Conservation (phyloP, 2,888 invertebrate genomes). For the Parnassius mnemosyne region DNA sequence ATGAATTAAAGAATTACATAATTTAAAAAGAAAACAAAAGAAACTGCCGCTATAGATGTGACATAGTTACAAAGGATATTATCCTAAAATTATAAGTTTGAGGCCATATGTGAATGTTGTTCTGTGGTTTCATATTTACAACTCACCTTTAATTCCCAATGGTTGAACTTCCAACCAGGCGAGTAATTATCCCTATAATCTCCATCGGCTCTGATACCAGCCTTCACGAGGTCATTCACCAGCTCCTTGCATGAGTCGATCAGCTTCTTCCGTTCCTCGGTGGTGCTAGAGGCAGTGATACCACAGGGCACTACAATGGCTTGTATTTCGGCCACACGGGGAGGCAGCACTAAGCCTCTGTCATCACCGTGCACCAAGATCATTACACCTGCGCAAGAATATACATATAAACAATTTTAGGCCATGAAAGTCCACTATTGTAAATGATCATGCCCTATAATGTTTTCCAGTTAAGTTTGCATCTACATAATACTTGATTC, state of each 20-base stretch:
- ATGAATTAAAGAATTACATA: too few relatives aligned
- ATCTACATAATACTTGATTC: too few relatives aligned
- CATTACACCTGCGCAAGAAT: constrained; percentile 84
- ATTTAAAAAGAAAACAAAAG: too few relatives aligned
- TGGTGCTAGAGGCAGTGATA: constrained; percentile 89
- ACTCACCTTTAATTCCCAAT: constrained; percentile 94
- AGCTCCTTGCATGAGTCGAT: constrained; percentile 85
- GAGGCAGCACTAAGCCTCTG: constrained; percentile 96
- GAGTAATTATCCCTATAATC: constrained; percentile 97
- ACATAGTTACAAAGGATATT: too few relatives aligned
- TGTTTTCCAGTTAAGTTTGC: too few relatives aligned
- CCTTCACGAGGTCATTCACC: constrained; percentile 81
- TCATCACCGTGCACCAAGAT: constrained; percentile 97
- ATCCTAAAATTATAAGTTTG: too few relatives aligned
- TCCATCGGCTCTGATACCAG: constrained; percentile 87
- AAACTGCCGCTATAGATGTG: too few relatives aligned
- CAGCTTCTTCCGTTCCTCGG: constrained; percentile 85
- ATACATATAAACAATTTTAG: background rate
- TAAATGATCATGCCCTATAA: too few relatives aligned
- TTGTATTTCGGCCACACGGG: constrained; percentile 93
- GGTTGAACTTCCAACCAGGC: constrained; percentile 99
- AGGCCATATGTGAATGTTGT: too few relatives aligned
- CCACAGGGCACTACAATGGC: constrained; percentile 97
- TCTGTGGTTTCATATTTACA: background rate
- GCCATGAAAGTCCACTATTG: too few relatives aligned